phyloP scores from a whole-genome alignment of 2,888 invertebrate genomes.

The Punctoribates punctum region DNA sequence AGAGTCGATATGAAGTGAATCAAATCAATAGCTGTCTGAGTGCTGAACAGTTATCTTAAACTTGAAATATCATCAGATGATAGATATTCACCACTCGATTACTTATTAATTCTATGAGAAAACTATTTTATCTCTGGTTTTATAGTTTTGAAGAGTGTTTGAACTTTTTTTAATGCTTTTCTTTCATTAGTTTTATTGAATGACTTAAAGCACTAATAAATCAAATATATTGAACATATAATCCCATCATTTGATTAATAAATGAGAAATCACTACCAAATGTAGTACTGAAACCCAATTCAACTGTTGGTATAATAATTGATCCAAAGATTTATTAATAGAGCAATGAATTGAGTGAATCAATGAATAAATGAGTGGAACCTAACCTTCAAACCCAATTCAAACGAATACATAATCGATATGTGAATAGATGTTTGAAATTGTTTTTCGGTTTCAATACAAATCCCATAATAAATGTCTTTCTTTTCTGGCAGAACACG shows the following conservation, averaged over 20 bases:
- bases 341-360: background rate
- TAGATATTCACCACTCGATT: too few relatives aligned
- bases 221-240: too few relatives aligned
- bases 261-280: background rate
- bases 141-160: too few relatives aligned
- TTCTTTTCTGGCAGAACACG: background rate
- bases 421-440: background rate
- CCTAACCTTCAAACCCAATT: slow-evolving; percentile 13
- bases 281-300: background rate
- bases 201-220: too few relatives aligned
- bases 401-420: background rate
- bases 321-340: slow-evolving; percentile 4
- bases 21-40: too few relatives aligned
- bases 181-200: too few relatives aligned
- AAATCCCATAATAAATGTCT: background rate
- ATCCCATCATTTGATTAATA: background rate
- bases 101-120: too few relatives aligned
- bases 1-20: too few relatives aligned
- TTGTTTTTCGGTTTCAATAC: background rate
- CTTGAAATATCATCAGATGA: too few relatives aligned
- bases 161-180: too few relatives aligned
- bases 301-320: background rate
- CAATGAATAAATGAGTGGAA: background rate
- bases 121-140: too few relatives aligned
- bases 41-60: too few relatives aligned